Conservation (phyloP, 2,888 invertebrate species). For the Pheosia gnoma region DNA sequence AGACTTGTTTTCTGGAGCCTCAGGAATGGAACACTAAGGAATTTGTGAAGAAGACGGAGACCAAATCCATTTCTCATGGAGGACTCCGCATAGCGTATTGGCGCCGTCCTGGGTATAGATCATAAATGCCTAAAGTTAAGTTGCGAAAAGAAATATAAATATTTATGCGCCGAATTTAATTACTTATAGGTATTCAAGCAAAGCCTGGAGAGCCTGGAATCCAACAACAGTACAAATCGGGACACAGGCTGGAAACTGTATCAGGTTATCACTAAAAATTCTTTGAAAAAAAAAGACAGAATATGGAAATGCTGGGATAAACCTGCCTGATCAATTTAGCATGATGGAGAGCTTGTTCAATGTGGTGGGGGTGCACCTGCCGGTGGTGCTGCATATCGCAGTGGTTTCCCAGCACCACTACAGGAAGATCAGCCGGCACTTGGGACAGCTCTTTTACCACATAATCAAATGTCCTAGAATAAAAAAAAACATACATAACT, state of each 20-base stretch:
- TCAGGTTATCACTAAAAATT: too few species aligned
- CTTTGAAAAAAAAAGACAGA: too few species aligned
- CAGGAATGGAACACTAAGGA: conserved; percentile 97
- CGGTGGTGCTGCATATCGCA: conserved; percentile 99
- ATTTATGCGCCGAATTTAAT: too few species aligned
- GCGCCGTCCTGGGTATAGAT: conserved; percentile 74
- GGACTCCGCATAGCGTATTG: conserved; percentile 94
- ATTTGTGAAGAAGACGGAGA: conserved; percentile 95
- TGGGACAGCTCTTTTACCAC: conserved; percentile 93
- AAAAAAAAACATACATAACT: background rate
- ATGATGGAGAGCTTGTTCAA: conserved; percentile 73
- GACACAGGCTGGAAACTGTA: too few species aligned
- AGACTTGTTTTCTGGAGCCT: conserved; percentile 94
- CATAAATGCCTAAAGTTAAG: too few species aligned
- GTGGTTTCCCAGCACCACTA: conserved; percentile 96
- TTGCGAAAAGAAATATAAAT: too few species aligned
- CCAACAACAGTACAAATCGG: too few species aligned
- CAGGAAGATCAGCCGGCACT: conserved; percentile 91
- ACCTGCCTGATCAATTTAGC: conserved; percentile 69
- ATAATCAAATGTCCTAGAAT: conserved; percentile 95
- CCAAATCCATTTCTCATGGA: conserved; percentile 99
- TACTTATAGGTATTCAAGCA: too few species aligned
- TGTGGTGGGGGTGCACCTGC: conserved; percentile 86
- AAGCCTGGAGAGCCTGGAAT: too few species aligned
- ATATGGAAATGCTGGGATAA: background rate